Percentiles rank a stretch among this genome's conserved stretches.
These are phyloP conservation scores for Lochmaea crataegi DNA, from an alignment of 2,888 invertebrate genomes.

Conservation along the genomic window DNA sequence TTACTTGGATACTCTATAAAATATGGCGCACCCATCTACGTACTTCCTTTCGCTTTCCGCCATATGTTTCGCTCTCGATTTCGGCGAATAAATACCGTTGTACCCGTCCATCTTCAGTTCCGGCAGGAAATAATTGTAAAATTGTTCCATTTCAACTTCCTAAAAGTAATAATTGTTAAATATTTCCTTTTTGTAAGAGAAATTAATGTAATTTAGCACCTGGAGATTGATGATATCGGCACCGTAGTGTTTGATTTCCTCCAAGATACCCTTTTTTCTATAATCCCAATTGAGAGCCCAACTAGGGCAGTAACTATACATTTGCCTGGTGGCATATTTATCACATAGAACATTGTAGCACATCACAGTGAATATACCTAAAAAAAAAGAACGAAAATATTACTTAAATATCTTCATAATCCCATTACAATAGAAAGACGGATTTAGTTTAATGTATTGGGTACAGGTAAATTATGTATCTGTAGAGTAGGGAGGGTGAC, in stretches of 20 bases:
- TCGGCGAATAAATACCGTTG: slow-evolving; percentile 97
- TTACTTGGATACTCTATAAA: slow-evolving; percentile 93
- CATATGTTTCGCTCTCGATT: slow-evolving; percentile 99
- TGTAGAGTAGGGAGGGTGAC: no score
- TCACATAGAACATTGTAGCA: slow-evolving; percentile 99
- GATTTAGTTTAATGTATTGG: no score
- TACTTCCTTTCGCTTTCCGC: slow-evolving; percentile 95
- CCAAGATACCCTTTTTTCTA: slow-evolving; percentile 95
- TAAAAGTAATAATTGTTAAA: not conserved
- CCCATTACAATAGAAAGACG: no score
- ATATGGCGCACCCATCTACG: slow-evolving; percentile 99
- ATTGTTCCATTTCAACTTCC: slow-evolving; percentile 99
- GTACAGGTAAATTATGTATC: no score
- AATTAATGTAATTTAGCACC: slow-evolving; percentile 50
- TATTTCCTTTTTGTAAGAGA: no score
- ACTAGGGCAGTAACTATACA: slow-evolving; percentile 99
- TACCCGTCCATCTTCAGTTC: slow-evolving; percentile 93
- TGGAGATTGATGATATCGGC: slow-evolving; percentile 96
- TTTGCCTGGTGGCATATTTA: slow-evolving; percentile 97
- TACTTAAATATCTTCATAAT: no score
- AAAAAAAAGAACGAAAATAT: slow-evolving; percentile 1
- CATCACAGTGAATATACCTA: slow-evolving; percentile 98
- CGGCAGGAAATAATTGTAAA: slow-evolving; percentile 95
- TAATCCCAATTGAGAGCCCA: slow-evolving; percentile 99
- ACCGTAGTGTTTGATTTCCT: slow-evolving; percentile 95